phyloP scores from a whole-genome alignment of 2,113 vertebrate genomes.

The Tragelaphus buxtoni region DNA sequence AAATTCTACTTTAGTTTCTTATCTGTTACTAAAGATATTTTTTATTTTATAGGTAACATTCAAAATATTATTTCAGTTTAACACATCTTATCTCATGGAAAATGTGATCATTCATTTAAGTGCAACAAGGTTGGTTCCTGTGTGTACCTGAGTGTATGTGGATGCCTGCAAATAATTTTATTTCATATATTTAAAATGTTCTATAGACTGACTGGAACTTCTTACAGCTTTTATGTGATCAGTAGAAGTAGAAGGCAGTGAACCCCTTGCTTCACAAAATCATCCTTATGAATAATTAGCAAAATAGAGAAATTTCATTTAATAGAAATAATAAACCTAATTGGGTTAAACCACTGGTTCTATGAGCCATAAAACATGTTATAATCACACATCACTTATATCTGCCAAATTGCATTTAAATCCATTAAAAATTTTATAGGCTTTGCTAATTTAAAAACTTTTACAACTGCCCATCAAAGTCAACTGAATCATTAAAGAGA shows the following conservation, averaged over 20 bases:
- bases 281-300: background rate
- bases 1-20: background rate
- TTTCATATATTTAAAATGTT: background rate
- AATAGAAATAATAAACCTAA: background rate
- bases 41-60: conserved; percentile 85
- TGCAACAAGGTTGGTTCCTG: conserved; percentile 86
- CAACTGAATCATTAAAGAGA: background rate
- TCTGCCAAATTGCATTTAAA: background rate
- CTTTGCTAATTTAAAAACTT: background rate
- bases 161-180: background rate
- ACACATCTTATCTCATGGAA: conserved; percentile 83
- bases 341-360: background rate
- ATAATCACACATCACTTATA: background rate
- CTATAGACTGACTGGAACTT: background rate
- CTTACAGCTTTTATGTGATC: background rate
- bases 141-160: background rate
- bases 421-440: background rate
- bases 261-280: background rate
- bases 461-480: background rate
- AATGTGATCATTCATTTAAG: conserved; percentile 86
- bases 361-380: background rate
- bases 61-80: conserved; percentile 90
- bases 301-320: background rate
- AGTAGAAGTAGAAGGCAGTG: background rate
- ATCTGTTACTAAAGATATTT: conserved; percentile 29